Conservation (phyloP, 2,113 vertebrate genomes). For the Enhydra lutris region DNA sequence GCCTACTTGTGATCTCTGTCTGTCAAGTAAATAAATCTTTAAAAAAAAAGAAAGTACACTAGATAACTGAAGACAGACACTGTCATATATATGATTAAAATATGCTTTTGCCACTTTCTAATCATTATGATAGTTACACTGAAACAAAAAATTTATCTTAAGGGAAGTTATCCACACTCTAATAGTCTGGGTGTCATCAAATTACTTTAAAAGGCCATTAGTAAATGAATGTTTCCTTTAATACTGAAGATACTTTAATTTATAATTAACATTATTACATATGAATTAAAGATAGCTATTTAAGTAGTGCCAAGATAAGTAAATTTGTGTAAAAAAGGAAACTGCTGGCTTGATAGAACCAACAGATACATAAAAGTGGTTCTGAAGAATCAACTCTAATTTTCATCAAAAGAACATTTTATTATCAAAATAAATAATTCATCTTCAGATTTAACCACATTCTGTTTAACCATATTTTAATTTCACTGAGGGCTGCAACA, state of each 20-base stretch:
- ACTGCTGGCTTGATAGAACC: background rate
- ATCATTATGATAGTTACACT: background rate
- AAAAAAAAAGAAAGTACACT: background rate
- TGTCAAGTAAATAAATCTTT: no score
- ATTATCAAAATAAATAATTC: slow-evolving; percentile 2
- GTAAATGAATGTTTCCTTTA: background rate
- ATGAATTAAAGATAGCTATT: background rate
- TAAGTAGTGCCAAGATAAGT: background rate
- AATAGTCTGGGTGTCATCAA: background rate
- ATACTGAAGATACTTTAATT: background rate
- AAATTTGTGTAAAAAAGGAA: slow-evolving; percentile 1
- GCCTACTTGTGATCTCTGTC: no score
- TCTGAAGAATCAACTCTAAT: slow-evolving; percentile 12
- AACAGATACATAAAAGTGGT: background rate
- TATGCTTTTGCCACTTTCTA: background rate
- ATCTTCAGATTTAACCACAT: slow-evolving; percentile 9
- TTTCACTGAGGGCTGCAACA: background rate
- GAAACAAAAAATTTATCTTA: background rate
- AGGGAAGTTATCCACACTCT: background rate
- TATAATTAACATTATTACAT: background rate
- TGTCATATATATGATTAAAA: background rate
- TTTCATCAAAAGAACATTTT: slow-evolving; percentile 12
- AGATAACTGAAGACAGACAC: background rate
- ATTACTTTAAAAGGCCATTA: background rate
- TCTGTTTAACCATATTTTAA: background rate